Evolutionary conservation across 2,113 vertebrate species (phyloP).

Genomic region (Sinocyclocheilus maitianheensis): DNA sequence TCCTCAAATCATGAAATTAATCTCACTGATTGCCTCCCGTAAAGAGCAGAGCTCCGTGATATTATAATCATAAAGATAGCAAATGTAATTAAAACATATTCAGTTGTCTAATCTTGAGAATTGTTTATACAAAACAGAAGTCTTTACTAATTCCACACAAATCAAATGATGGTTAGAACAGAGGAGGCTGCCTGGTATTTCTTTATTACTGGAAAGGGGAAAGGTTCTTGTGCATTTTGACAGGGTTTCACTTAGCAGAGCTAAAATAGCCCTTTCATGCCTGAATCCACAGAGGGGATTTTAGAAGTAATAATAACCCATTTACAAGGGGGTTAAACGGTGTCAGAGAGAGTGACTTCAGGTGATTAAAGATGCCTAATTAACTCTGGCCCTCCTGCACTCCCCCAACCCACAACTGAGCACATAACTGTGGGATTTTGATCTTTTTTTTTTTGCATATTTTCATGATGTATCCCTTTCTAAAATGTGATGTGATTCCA

Average conservation of each 20-base stretch:
- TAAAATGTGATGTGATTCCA: not conserved
- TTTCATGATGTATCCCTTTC: not conserved
- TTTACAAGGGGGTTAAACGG: conserved; percentile 52
- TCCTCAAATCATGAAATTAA: conserved; percentile 18
- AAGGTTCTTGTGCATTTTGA: not conserved
- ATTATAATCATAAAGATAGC: conserved; percentile 19
- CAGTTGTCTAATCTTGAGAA: conserved; percentile 20
- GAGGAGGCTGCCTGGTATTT: not conserved
- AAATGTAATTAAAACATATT: conserved; percentile 43
- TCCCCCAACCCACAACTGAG: conserved; percentile 47
- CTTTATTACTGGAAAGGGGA: not conserved
- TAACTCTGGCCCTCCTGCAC: conserved; percentile 62
- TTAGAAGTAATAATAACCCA: conserved; percentile 56
- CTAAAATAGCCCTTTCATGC: conserved; percentile 43
- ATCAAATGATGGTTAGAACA: not conserved
- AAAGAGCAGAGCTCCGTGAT: conserved; percentile 20
- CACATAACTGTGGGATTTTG: not conserved
- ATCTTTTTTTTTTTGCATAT: not conserved
- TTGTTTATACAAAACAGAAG: conserved; percentile 5
- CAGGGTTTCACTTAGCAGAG: conserved; percentile 41
- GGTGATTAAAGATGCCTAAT: conserved; percentile 73
- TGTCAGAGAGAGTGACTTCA: conserved; percentile 64
- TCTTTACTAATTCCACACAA: not conserved
- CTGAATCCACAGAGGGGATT: conserved; percentile 46
- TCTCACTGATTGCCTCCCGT: conserved; percentile 30